A percentile compares a stretch with the other conserved stretches of the same genome.
These are phyloP conservation scores for Phoxinus phoxinus DNA, from an alignment of 2,113 vertebrate species.

Conservation along the genomic window DNA sequence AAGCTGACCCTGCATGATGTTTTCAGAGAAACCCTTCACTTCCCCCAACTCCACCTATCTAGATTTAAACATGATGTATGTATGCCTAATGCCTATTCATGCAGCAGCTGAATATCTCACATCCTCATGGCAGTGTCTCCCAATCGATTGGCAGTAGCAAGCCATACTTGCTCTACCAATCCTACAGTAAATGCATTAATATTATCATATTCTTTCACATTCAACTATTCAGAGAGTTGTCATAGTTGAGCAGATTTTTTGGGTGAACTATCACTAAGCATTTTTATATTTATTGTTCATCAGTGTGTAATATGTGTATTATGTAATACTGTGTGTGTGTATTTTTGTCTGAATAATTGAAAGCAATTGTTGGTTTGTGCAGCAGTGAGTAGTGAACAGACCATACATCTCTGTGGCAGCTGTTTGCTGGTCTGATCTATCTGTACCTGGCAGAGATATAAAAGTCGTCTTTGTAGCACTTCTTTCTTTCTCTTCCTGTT, in stretches of 20 bases:
- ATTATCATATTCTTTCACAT: neutral
- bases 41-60: neutral
- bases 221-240: too few relatives aligned
- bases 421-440: conserved; percentile 44
- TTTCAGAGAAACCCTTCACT: neutral
- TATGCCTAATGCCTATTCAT: neutral
- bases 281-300: too few relatives aligned
- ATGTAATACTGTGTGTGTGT: neutral
- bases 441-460: conserved; percentile 8
- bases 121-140: neutral
- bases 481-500: conserved; percentile 48
- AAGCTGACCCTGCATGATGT: too few relatives aligned
- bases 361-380: conserved; percentile 60
- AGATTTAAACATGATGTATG: neutral
- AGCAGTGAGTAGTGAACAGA: conserved; percentile 59
- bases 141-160: too few relatives aligned
- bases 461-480: conserved; percentile 11
- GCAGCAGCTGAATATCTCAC: neutral
- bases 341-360: conserved; percentile 56
- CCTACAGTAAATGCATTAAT: neutral
- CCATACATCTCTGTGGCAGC: conserved; percentile 68
- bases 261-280: too few relatives aligned
- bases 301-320: neutral
- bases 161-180: neutral
- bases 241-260: too few relatives aligned